Evolutionary conservation across 2,888 invertebrate genomes (phyloP).

Genomic region (Embidobia sp.): DNA sequence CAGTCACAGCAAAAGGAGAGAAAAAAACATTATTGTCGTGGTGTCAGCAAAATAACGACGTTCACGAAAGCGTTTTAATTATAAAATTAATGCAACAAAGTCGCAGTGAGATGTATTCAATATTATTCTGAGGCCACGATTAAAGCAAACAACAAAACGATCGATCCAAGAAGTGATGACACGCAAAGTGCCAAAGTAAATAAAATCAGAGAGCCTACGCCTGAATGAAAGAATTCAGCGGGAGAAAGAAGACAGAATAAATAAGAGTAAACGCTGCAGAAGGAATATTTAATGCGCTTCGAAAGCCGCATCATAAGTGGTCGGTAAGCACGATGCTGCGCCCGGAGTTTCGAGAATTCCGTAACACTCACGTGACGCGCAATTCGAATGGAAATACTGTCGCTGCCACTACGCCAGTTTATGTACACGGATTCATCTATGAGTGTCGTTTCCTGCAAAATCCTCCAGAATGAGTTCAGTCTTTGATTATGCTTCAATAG

Average conservation of each 20-base stretch:
- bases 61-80: constrained; percentile 20
- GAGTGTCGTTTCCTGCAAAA: constrained; percentile 52
- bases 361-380: constrained; percentile 56
- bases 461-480: constrained; percentile 46
- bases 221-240: constrained; percentile 47
- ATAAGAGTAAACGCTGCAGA: constrained; percentile 55
- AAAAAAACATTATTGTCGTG: not conserved
- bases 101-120: not conserved
- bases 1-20: not conserved
- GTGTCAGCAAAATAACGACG: not conserved
- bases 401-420: constrained; percentile 40
- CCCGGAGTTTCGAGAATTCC: constrained; percentile 55
- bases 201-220: constrained; percentile 58
- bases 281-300: constrained; percentile 60
- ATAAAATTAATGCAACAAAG: constrained; percentile 22
- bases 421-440: constrained; percentile 43
- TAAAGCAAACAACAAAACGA: constrained; percentile 48
- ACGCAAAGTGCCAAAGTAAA: constrained; percentile 61
- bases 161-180: constrained; percentile 52
- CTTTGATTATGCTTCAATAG: constrained; percentile 44
- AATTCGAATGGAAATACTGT: constrained; percentile 60
- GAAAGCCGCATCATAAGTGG: constrained; percentile 63
- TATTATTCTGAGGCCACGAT: constrained; percentile 20
- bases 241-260: constrained; percentile 54
- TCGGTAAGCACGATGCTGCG: constrained; percentile 51